Conservation (phyloP, 2,113 vertebrate genomes). For the Brachyistius frenatus region DNA sequence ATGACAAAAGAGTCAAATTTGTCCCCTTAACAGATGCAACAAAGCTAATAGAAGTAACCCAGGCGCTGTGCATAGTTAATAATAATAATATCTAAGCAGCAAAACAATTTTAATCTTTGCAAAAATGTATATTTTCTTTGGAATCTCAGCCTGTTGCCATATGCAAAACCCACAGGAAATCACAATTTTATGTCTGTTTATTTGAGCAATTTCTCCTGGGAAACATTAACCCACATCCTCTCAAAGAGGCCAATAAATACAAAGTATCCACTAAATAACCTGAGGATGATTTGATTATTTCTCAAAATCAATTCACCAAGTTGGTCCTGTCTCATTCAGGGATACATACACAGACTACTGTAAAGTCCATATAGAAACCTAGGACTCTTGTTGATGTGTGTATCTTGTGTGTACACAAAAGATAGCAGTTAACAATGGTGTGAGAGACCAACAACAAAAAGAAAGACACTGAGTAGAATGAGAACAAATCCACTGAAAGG, state of each 20-base stretch:
- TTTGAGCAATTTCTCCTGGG: conserved; percentile 28
- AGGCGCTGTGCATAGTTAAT: background rate
- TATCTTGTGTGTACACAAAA: background rate
- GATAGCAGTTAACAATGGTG: background rate
- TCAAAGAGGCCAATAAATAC: background rate
- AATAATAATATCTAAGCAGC: background rate
- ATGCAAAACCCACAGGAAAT: conserved; percentile 29
- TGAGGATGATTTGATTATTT: background rate
- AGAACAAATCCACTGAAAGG: conserved; percentile 38
- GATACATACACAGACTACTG: no score
- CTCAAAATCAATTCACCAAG: background rate
- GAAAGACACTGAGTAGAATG: background rate
- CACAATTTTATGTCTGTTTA: conserved; percentile 38
- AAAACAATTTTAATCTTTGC: conserved; percentile 3
- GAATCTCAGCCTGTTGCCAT: background rate
- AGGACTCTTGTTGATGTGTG: background rate
- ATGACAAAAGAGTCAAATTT: background rate
- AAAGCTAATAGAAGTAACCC: background rate
- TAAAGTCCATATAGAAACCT: background rate
- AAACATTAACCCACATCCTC: background rate
- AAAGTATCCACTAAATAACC: conserved; percentile 8
- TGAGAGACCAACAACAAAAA: conserved; percentile 11
- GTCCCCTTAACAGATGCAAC: background rate
- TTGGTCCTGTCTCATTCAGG: no score
- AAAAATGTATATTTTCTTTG: background rate